phyloP scores from a whole-genome alignment of 2,113 vertebrate genomes.

The Trogon melanurus region DNA sequence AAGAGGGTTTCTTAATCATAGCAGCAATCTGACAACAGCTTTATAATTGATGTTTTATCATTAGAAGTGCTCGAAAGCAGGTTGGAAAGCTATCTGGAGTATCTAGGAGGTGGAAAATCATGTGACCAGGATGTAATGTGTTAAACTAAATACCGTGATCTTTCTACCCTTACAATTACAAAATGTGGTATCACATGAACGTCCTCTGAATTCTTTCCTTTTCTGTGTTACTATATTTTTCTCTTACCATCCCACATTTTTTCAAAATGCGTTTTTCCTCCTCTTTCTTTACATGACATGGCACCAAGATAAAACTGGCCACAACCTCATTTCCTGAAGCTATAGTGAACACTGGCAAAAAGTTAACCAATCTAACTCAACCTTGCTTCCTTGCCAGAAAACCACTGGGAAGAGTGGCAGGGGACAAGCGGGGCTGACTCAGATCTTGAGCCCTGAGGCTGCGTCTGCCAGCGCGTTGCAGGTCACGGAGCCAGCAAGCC shows the following conservation, averaged over 20 bases:
- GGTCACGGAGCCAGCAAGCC: not conserved
- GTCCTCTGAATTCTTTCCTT: not conserved
- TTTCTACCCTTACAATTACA: not conserved
- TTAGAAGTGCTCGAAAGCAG: not conserved
- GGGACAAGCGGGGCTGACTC: accelerated
- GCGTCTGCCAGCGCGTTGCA: not conserved
- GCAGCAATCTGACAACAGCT: not conserved
- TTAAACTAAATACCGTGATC: not conserved
- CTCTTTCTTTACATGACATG: not conserved
- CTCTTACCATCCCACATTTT: not conserved
- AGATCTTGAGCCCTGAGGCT: not conserved
- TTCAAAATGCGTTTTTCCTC: not conserved
- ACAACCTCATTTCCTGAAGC: not conserved
- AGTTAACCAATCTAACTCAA: not conserved
- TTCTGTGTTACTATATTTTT: not conserved
- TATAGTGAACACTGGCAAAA: not conserved
- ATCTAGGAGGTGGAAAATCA: not conserved
- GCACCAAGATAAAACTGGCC: not conserved
- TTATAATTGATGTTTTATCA: not conserved
- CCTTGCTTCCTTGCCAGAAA: not conserved
- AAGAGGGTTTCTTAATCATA: not conserved
- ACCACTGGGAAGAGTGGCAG: not conserved
- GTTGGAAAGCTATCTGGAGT: not conserved
- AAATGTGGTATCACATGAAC: not conserved
- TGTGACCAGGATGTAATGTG: not conserved